Base-by-base conservation (phyloP, 2,797 vertebrate genomes). In the Falco biarmicus region DNA sequence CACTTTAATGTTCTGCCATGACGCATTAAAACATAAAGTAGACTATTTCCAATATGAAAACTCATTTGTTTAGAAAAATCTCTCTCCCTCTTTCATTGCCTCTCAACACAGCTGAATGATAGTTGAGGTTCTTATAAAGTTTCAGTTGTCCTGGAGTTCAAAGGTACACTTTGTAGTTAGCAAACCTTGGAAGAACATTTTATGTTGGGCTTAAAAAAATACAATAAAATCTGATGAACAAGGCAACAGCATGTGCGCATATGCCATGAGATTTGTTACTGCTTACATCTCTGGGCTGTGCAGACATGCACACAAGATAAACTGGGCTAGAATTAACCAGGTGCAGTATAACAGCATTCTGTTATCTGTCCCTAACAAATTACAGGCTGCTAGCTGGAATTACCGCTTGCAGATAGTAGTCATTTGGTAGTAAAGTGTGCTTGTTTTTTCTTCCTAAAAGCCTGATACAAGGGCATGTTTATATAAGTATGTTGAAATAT, bases 401-500 rank as follows among this genome's bases (percentile, higher is more conserved):
- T 91, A 87, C 94, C 43, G 34, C 78, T 93, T 95, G 83, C 82
- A 95, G 90, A 94, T 76, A 95, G 95, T 34, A 96, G 92, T 66
- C 71, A 82, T 96, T 97, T 93, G 54, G 92, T 70, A 95, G 97
- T 93, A 95, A 97, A 97, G 90, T 59, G 32, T 3, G 57, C 74
- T 94, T 94, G 84, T 14, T 92, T 97, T 77, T 87, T 93, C 63
- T 24, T 24, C 26, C 71, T 96, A 96, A 95, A 96, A 97, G 89
- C 91, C 92, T 96, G 93, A 95, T 97, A 95, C 56, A 97, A 94
- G 84, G 78, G 71, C 76, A 84, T 80, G 91, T 95, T 96, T 97
- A 71, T 97, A 82, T 95, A 96, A 96, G 89, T 91, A 91, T 79
- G 31, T 66, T 83, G 94, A 97, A 97, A 97, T 96, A 84, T 93